These are phyloP conservation scores for Phaetusa simplex DNA, from an alignment of 2,113 vertebrate species.

Conservation along the genomic window DNA sequence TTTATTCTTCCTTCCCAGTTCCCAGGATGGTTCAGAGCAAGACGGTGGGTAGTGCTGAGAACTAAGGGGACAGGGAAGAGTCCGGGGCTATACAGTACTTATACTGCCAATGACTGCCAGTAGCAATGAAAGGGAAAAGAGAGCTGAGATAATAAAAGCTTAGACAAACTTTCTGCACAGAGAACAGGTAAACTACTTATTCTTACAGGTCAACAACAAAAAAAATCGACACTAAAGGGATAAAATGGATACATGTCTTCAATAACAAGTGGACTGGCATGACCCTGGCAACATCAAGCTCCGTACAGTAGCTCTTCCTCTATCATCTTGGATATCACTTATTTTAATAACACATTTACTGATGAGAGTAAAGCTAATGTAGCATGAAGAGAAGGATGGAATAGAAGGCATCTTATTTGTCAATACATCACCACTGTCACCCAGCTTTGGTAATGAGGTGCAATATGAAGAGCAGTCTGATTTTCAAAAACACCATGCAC, in stretches of 20 bases:
- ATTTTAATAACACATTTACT: slow-evolving; percentile 38
- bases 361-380: slow-evolving; percentile 53
- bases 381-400: slow-evolving; percentile 48
- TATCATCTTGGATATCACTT: slow-evolving; percentile 1
- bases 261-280: neutral
- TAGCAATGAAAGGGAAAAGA: neutral
- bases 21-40: neutral
- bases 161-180: neutral
- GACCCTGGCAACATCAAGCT: neutral
- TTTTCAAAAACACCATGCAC: neutral
- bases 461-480: neutral
- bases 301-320: neutral
- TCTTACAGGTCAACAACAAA: neutral
- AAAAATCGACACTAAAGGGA: neutral
- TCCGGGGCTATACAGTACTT: neutral
- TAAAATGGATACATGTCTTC: neutral
- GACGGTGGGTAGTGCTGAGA: neutral
- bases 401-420: slow-evolving; percentile 54
- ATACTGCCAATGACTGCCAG: neutral
- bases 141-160: neutral
- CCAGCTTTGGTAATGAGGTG: neutral
- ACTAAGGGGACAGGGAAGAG: neutral
- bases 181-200: neutral
- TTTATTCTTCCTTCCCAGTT: neutral
- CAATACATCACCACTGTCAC: slow-evolving; percentile 9